Conservation (phyloP, 2,888 invertebrate genomes). For the Luperina nickerlii region DNA sequence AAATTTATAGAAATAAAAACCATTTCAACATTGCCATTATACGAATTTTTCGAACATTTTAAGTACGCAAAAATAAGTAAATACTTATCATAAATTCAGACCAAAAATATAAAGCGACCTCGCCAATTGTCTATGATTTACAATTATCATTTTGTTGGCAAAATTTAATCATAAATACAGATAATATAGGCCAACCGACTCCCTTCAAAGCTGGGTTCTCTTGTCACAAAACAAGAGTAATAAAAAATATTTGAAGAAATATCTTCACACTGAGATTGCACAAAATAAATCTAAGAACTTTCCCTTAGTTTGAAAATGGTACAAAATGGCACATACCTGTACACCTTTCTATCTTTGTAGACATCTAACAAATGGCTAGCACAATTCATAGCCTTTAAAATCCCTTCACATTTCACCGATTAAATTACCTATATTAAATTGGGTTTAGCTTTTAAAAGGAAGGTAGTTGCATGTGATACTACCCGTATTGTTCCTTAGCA, state of each 20-base stretch:
- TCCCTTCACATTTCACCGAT: constrained; percentile 18
- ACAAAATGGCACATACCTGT: constrained; percentile 56
- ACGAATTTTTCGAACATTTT: constrained; percentile 2
- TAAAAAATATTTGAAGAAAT: constrained; percentile 8
- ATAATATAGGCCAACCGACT: constrained; percentile 32
- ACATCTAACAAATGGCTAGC: constrained; percentile 28
- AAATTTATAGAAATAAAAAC: not conserved
- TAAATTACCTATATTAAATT: constrained; percentile 34
- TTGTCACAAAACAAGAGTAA: constrained; percentile 3
- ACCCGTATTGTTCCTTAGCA: constrained; percentile 66
- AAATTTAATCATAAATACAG: constrained; percentile 45
- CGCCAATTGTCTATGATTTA: constrained; percentile 25
- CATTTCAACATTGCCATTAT: too few species aligned
- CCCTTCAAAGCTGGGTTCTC: constrained; percentile 20
- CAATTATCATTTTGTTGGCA: constrained; percentile 34
- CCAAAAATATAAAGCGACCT: constrained; percentile 31
- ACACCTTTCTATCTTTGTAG: constrained; percentile 22
- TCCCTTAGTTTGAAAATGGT: constrained; percentile 31
- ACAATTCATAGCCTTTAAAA: constrained; percentile 23
- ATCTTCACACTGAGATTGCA: constrained; percentile 55
- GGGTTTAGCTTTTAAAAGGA: constrained; percentile 68
- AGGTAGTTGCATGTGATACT: constrained; percentile 75
- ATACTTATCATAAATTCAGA: constrained; percentile 8
- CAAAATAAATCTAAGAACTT: constrained; percentile 29
- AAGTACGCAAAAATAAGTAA: constrained; percentile 25